Base-by-base conservation (phyloP, 2,113 vertebrate genomes). In the Pangasianodon gigas region DNA sequence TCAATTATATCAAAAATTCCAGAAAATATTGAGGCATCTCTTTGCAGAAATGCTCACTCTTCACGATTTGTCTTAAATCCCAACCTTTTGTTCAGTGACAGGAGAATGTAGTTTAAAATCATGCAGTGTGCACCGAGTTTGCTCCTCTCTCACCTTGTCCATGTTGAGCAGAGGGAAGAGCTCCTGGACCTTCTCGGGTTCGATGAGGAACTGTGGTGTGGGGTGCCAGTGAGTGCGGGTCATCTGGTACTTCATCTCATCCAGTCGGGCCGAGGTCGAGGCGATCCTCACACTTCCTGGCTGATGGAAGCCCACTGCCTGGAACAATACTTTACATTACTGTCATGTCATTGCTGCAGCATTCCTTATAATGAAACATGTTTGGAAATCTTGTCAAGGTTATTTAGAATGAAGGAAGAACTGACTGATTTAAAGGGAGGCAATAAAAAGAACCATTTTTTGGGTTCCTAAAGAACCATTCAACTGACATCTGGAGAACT, bases 181-280 rank as follows among this genome's bases (percentile, higher is more conserved):
- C 74, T 99, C 96, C 2, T 96, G 95, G 75, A 99, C 95, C 95
- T 96, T 97, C 92, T 99, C 98, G 0, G 98, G 98, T 0, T 87
- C 95, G 84, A 99, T 97, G 29, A 99, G 58, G 90, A 95, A 98
- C 93, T 99, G 98, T 1, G 95, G 93, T 0, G 96, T 97, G 65
- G 96, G 94, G 21, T 99, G 97, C 98, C 98, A 99, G 92, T 96
- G 96, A 2, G 95, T 94, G 21, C 98, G 96, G 60, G 97, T 96
- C 98, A 98, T 99, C 93, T 99, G 98, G 93, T 99, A 99, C 93
- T 94, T 98, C 93, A 99, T 97, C 94, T 99, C 98, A 89, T 99
- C 98, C 80, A 99, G 97, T 18, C 98, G 96, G 44, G 96, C 94
- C 0, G 97, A 89, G 0, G 97, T 98, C 2, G 97, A 96, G 6